These are phyloP conservation scores for Yponomeuta plumbellus DNA, from an alignment of 2,888 invertebrate species.

Conservation along the genomic window DNA sequence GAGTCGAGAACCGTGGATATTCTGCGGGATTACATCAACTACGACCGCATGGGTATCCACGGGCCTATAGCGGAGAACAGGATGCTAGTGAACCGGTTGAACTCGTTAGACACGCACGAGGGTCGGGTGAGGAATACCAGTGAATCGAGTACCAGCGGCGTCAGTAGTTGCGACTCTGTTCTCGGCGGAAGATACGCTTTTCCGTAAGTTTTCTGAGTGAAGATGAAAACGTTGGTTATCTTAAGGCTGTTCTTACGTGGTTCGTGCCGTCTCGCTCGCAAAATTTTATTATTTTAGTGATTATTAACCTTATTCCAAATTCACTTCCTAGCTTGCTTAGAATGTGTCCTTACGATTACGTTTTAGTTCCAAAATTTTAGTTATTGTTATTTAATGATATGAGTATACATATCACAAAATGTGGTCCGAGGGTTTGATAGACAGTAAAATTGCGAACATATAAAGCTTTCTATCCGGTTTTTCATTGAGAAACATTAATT, in stretches of 20 bases:
- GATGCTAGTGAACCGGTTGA: slow-evolving; percentile 52
- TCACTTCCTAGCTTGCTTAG: no score
- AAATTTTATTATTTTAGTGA: no score
- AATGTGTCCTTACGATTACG: no score
- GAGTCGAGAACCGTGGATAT: slow-evolving; percentile 83
- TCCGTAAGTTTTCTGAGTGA: slow-evolving; percentile 59
- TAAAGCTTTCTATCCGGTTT: no score
- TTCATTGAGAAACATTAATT: no score
- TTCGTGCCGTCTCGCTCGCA: no score
- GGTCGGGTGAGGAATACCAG: slow-evolving; percentile 67
- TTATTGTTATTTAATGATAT: no score
- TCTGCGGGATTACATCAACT: slow-evolving; percentile 53
- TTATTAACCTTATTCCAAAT: no score
- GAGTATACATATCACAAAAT: no score
- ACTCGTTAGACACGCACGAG: slow-evolving; percentile 60
- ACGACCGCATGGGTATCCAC: slow-evolving; percentile 38
- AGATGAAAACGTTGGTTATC: background rate
- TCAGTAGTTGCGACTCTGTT: slow-evolving; percentile 88
- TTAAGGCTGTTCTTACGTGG: background rate
- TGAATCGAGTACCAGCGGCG: slow-evolving; percentile 89
- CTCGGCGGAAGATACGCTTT: slow-evolving; percentile 77
- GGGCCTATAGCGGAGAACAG: slow-evolving; percentile 37
- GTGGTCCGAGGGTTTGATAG: no score
- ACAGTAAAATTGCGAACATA: no score
- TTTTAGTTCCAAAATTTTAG: no score